Percentiles rank a stretch among this genome's conserved stretches.
Conservation (phyloP, 2,113 vertebrate genomes). For the Plecturocebus donacophilus region DNA sequence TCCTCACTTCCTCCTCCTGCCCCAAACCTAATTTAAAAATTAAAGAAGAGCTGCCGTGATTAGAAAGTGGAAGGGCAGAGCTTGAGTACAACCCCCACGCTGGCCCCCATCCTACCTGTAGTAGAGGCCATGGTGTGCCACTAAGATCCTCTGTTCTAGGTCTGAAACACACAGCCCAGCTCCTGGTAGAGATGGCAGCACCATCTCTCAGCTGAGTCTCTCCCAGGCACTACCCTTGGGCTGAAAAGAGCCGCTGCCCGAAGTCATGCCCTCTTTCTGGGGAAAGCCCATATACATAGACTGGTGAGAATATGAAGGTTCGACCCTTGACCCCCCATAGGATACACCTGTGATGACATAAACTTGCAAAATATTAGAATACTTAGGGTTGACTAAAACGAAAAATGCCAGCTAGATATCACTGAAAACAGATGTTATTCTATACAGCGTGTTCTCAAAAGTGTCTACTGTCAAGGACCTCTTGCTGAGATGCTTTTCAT, state of each 20-base stretch:
- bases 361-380: not conserved
- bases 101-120: not conserved
- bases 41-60: not conserved
- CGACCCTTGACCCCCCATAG: not conserved
- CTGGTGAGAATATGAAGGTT: not conserved
- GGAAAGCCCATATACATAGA: not conserved
- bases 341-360: not conserved
- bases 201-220: not conserved
- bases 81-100: not conserved
- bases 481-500: not conserved
- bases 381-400: not conserved
- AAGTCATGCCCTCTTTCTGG: not conserved
- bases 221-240: not conserved
- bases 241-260: not conserved
- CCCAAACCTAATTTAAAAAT: not conserved
- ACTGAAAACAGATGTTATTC: not conserved
- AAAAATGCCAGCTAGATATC: not conserved
- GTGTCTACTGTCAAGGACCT: not conserved
- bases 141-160: not conserved
- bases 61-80: not conserved
- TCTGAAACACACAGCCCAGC: not conserved
- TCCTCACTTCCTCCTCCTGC: not conserved
- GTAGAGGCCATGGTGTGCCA: not conserved
- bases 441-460: not conserved
- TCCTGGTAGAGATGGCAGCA: not conserved